phyloP scores from a whole-genome alignment of 2,888 invertebrate species.

The Pandemis heparana region DNA sequence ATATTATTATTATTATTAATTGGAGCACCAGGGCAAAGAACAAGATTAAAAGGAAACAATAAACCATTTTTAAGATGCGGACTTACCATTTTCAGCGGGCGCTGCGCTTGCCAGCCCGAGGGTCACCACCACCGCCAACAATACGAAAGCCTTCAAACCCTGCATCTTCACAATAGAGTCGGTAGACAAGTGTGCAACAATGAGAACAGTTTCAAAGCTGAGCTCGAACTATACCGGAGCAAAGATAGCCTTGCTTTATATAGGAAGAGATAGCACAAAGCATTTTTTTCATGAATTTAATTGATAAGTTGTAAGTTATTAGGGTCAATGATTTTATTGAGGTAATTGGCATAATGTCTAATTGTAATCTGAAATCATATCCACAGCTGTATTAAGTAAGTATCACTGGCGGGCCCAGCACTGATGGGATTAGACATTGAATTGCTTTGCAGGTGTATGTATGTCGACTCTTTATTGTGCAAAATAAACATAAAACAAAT shows the following conservation, averaged over 20 bases:
- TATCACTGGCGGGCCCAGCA: no score
- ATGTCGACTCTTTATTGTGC: no score
- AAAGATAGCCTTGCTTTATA: not conserved
- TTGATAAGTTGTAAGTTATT: not conserved
- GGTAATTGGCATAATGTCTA: not conserved
- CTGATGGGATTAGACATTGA: no score
- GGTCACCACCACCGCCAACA: conserved; percentile 26
- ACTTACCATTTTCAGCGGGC: conserved; percentile 27
- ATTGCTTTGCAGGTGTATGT: no score
- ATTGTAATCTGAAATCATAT: not conserved
- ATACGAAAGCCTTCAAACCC: conserved; percentile 19
- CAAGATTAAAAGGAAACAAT: no score
- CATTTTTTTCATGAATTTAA: not conserved
- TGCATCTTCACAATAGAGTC: conserved; percentile 28
- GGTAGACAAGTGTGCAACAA: not conserved
- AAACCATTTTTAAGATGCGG: not conserved
- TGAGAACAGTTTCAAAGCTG: not conserved
- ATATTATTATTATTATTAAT: no score
- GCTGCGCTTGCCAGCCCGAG: conserved; percentile 24
- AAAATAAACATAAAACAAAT: no score
- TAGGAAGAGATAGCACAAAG: not conserved
- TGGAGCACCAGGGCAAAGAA: no score
- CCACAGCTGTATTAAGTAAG: no score
- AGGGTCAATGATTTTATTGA: not conserved
- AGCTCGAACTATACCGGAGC: not conserved